A percentile compares a stretch with the other conserved stretches of the same genome.
Conservation (phyloP, 2,113 vertebrate genomes). For the Sisor rabdophorus region DNA sequence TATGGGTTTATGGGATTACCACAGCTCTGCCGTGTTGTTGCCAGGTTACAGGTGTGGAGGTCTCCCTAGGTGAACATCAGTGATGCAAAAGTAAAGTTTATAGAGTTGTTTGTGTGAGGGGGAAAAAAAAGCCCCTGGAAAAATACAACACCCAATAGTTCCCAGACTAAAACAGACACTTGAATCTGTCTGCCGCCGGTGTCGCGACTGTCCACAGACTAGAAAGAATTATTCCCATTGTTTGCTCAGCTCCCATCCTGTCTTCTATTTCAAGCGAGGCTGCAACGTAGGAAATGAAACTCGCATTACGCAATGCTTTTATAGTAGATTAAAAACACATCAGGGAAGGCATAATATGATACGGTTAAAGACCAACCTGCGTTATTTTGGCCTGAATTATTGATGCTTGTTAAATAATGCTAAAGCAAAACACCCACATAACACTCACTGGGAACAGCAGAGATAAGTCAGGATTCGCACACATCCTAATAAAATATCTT, state of each 20-base stretch:
- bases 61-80: constrained; percentile 28
- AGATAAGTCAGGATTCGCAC: constrained; percentile 21
- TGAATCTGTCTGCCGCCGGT: not conserved
- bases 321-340: constrained; percentile 15
- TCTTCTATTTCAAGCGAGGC: not conserved
- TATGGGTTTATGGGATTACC: constrained; percentile 21
- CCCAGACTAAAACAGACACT: not conserved
- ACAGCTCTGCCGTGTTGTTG: constrained; percentile 28
- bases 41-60: constrained; percentile 20
- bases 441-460: not conserved
- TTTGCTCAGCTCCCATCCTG: not conserved
- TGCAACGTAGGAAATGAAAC: not conserved
- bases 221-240: not conserved
- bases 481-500: not conserved
- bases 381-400: constrained; percentile 25
- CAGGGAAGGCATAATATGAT: constrained; percentile 12
- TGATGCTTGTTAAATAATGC: constrained; percentile 25
- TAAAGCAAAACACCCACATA: constrained; percentile 15
- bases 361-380: constrained; percentile 25
- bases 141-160: constrained; percentile 8
- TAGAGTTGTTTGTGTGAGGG: not conserved
- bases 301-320: not conserved
- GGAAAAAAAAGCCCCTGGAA: constrained; percentile 33
- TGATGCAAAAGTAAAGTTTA: constrained; percentile 17
- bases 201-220: not conserved